Evolutionary conservation across 1,140 invertebrate genomes (phyloP).

Genomic region (Laodelphax striatellus): DNA sequence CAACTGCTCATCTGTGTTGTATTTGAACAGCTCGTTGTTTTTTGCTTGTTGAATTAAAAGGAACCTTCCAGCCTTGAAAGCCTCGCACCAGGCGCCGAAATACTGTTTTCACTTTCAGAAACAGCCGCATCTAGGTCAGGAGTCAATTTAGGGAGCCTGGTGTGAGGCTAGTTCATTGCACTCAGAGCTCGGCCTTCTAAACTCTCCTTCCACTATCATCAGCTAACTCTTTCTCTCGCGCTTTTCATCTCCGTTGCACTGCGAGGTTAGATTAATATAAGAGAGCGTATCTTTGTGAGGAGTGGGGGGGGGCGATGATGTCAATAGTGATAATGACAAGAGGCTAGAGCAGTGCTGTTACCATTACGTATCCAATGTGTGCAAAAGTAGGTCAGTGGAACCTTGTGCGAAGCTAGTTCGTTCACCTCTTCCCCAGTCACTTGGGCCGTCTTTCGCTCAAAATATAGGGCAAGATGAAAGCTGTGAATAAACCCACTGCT

Average conservation of each 20-base stretch:
- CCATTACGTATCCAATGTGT: constrained; percentile 3
- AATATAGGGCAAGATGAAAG: constrained; percentile 12
- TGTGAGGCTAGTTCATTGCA: constrained; percentile 39
- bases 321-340: too few relatives aligned
- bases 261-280: constrained; percentile 15
- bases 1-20: background rate
- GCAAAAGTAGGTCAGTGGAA: constrained; percentile 9
- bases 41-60: background rate
- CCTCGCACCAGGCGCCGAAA: constrained; percentile 22
- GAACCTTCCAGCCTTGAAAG: constrained; percentile 6
- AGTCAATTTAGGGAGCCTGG: constrained; percentile 38
- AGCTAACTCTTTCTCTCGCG: background rate
- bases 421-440: background rate
- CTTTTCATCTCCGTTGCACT: too few relatives aligned
- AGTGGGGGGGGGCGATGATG: background rate
- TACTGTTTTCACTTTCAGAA: constrained; percentile 36
- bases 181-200: constrained; percentile 30
- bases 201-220: constrained; percentile 29
- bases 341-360: too few relatives aligned
- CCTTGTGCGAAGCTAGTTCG: constrained; percentile 11
- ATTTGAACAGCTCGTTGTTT: background rate
- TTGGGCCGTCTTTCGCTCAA: background rate
- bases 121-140: constrained; percentile 28
- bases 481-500: background rate
- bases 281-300: background rate